These are phyloP conservation scores for Chondrilla cf. caribensis DNA, from an alignment of 37 sponge, comb jelly and placozoan species.

Conservation along the genomic window DNA sequence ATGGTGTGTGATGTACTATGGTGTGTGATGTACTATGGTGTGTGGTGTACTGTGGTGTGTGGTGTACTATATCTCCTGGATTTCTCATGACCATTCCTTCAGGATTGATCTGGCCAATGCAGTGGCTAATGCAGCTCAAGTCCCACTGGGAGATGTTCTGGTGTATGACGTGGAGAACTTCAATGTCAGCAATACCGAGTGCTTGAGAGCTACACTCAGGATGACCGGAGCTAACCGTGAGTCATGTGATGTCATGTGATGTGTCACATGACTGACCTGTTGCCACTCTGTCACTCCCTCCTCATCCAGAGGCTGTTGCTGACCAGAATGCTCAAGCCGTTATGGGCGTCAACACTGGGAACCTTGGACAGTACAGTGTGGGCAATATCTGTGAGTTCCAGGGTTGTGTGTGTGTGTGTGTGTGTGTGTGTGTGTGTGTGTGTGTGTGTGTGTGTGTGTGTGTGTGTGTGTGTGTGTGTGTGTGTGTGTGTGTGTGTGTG, in stretches of 20 bases:
- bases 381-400: no score
- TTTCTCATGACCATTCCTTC: no score
- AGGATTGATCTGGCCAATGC: constrained; percentile 10
- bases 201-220: constrained; percentile 9
- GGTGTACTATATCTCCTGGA: no score
- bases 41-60: no score
- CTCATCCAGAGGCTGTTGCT: neutral
- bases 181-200: neutral
- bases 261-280: neutral
- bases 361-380: neutral
- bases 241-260: no score
- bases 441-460: neutral
- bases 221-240: constrained; percentile 26
- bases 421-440: no score
- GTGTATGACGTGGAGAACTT: neutral
- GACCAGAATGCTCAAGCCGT: neutral
- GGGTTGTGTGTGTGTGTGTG: no score
- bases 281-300: neutral
- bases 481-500: no score
- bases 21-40: no score
- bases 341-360: neutral
- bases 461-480: constrained; percentile 1
- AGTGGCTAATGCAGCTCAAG: neutral
- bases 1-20: no score
- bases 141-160: constrained; percentile 4